Base-by-base conservation (phyloP, 1,140 invertebrate species). In the Tetramorium parvispinum region DNA sequence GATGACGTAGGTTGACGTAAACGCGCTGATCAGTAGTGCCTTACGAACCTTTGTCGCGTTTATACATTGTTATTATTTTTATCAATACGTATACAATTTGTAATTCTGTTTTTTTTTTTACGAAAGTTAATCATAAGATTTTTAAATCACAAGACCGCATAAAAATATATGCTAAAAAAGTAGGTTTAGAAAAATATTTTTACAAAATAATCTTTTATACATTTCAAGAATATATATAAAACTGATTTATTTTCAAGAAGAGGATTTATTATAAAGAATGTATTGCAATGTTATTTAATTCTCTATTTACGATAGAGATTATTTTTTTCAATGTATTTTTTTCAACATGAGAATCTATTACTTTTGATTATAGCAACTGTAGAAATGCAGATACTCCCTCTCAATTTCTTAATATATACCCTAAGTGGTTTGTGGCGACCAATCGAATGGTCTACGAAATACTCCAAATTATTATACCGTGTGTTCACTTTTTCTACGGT, bases 341-440 rank as follows among this genome's bases (percentile, higher is more conserved):
- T n/a, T n/a, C n/a, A 32, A 4, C 4, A 32, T 32, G 32, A 32
- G 32, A 32, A 32, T 32, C 32, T 32, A 32, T 32, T 32, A 32
- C 2, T 46, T 46, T 46, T 46, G 32, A 32, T 16, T 66, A 27
- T 32, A 79, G 61, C 4, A 43, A 57, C 11, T 32, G 24, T 57
- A 46, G 18, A 73, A 21, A 83, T 83, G 79, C 68, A 18, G n/a
- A 85, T 83, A 53, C 49, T 85, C 3, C 1, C 51, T 49, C 8
- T 83, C 1, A 87, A 75, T 40, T 73, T 87, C 21, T 75, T 51
- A 13, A 8, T 85, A 24, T 87, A 65, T 16, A 49, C 51, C 16
- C 49, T 81, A 13, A 46, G 43, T 57, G 86, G 81, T 40, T 11
- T 87, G 8, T 87, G 86, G 86, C 77, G 68, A 49, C 79, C 86